These are phyloP conservation scores for Eufriesea mexicana DNA, from an alignment of 1,140 invertebrate genomes.

Conservation along the genomic window DNA sequence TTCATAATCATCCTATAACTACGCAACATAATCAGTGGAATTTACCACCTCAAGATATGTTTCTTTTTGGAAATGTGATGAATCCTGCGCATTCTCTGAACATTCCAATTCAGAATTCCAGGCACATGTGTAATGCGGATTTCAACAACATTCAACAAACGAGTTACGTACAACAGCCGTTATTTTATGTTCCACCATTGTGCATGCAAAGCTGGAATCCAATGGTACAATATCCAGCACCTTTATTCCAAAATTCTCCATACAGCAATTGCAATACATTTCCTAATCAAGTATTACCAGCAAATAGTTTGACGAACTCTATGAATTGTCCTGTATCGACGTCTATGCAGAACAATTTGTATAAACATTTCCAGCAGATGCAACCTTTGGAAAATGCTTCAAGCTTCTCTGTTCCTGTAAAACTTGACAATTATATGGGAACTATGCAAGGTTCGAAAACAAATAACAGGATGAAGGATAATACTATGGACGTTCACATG, in stretches of 20 bases:
- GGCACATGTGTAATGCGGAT: slow-evolving; percentile 20
- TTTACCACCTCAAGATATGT: slow-evolving; percentile 19
- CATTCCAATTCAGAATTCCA: slow-evolving; percentile 46
- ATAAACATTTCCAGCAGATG: slow-evolving; percentile 41
- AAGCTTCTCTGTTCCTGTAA: slow-evolving; percentile 28
- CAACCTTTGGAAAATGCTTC: slow-evolving; percentile 13
- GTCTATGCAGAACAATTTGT: slow-evolving; percentile 24
- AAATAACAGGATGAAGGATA: slow-evolving; percentile 31
- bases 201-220: slow-evolving; percentile 59
- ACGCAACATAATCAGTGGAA: slow-evolving; percentile 43
- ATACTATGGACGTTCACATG: slow-evolving; percentile 6
- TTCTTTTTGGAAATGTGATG: slow-evolving; percentile 29
- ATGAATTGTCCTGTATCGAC: slow-evolving; percentile 1
- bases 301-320: slow-evolving; percentile 4
- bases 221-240: slow-evolving; percentile 44
- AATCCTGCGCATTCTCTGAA: slow-evolving; percentile 24
- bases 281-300: slow-evolving; percentile 19
- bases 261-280: slow-evolving; percentile 21
- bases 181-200: slow-evolving; percentile 33
- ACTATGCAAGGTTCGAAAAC: slow-evolving; percentile 18
- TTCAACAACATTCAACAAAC: slow-evolving; percentile 24
- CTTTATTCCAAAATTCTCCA: slow-evolving; percentile 35
- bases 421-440: slow-evolving; percentile 37
- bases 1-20: slow-evolving; percentile 17
- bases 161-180: slow-evolving; percentile 36